Conservation (phyloP, 2,113 vertebrate species). For the Dermatemys mawii region DNA sequence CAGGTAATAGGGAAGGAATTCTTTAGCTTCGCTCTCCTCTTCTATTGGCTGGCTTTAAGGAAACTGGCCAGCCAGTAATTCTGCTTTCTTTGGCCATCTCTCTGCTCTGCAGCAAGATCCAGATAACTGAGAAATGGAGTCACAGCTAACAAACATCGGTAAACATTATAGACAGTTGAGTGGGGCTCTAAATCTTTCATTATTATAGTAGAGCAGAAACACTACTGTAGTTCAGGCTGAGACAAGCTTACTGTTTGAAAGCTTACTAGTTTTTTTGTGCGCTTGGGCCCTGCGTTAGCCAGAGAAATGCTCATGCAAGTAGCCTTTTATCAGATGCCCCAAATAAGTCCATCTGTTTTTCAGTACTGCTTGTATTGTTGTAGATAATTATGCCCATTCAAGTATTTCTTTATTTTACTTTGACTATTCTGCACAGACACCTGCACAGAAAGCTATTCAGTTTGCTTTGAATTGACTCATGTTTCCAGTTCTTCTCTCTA, state of each 20-base stretch:
- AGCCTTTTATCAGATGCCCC: too few relatives aligned
- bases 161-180: neutral
- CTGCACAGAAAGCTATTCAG: neutral
- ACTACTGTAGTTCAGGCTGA: neutral
- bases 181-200: neutral
- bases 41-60: neutral
- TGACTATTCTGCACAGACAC: neutral
- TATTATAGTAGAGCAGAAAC: neutral
- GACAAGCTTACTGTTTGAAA: neutral
- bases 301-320: too few relatives aligned
- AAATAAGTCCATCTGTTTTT: too few relatives aligned
- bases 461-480: neutral
- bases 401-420: neutral
- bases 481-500: neutral
- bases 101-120: neutral
- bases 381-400: too few relatives aligned
- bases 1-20: neutral
- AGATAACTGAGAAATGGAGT: neutral
- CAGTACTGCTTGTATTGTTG: too few relatives aligned
- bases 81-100: neutral
- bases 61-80: neutral
- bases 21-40: neutral
- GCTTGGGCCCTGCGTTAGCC: neutral
- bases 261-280: neutral
- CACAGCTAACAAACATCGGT: neutral